Evolutionary conservation across 2,888 invertebrate genomes (phyloP), one percentile per base, ranked within the genome.

Genomic region (Aspidapion aeneum): DNA sequence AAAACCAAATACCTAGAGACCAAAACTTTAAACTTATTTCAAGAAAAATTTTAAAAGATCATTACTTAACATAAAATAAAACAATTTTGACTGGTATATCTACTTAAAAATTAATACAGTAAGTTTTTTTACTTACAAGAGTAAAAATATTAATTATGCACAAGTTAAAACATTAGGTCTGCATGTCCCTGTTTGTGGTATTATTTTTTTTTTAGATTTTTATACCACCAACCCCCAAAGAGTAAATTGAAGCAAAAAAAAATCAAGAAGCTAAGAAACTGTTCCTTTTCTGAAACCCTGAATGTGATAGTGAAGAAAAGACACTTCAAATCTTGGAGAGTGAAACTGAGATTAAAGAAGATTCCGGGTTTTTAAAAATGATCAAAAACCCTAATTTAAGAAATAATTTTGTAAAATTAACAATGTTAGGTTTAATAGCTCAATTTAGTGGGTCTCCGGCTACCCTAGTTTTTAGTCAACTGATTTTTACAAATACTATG

Each of bases 371-470:
- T 57, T 66, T 71, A 18, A 63, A 68, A 57, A 66, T 77, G 18
- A 21, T 74, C 16, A 64, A 66, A 35, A 65, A 73, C 22, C 35
- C 7, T 9, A 61, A 19, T 3, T 62, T 75, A 21, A 66, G 75
- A n/a, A 69, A 64, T 2, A 70, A 71, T 21, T 72, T 77, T 61
- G 3, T 72, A 0, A 67, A 75, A 52, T 68, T 79, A 52, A 69
- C 69, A 5, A 57, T 76, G 5, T 55, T 77, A 22, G 68, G 76
- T n/a, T 75, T 79, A 63, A 74, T 75, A 22, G 77, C 78, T 66
- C 79, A 80, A 64, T 78, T 76, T 68, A 72, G 71, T 18, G 80
- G 80, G 0, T 73, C 73, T 0, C 77, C 79, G 0, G 70, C 79
- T 0, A 77, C 78, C 0, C 64, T 80, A 18, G 74, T 79, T 58